These are phyloP conservation scores for Harlomillsia oculata DNA, from an alignment of 1,140 invertebrate species.

Conservation along the genomic window DNA sequence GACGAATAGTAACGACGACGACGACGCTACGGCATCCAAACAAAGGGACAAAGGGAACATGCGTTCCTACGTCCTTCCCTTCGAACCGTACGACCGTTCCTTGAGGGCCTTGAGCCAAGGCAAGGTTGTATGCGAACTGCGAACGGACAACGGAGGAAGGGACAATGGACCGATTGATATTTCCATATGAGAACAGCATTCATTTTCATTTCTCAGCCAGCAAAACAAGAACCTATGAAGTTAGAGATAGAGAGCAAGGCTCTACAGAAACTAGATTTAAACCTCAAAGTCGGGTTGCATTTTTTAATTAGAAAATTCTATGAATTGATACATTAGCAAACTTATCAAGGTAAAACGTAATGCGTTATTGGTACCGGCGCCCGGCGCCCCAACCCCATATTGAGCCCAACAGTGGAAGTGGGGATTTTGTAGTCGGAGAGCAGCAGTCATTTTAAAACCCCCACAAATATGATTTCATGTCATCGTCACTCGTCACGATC, in stretches of 20 bases:
- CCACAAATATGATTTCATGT: too few relatives aligned
- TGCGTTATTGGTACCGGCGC: slow-evolving; percentile 79
- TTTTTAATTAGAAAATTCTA: not conserved
- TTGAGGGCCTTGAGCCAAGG: too few relatives aligned
- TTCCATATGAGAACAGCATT: slow-evolving; percentile 71
- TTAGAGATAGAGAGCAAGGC: slow-evolving; percentile 64
- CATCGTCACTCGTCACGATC: slow-evolving; percentile 60
- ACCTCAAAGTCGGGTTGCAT: slow-evolving; percentile 12
- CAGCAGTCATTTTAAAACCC: slow-evolving; percentile 69
- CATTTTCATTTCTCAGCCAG: too few relatives aligned
- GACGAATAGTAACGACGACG: too few relatives aligned
- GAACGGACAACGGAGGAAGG: too few relatives aligned
- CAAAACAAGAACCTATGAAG: slow-evolving; percentile 65
- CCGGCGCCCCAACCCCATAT: slow-evolving; percentile 69
- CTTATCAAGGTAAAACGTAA: slow-evolving; percentile 45
- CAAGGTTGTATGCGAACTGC: too few relatives aligned
- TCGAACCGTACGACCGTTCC: too few relatives aligned
- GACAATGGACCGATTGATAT: slow-evolving; percentile 29
- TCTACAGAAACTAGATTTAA: slow-evolving; percentile 50
- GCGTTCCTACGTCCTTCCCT: too few relatives aligned
- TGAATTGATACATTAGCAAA: not conserved
- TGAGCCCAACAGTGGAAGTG: not conserved
- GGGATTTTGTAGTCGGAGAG: slow-evolving; percentile 84
- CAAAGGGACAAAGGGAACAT: too few relatives aligned
- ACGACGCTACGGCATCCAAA: too few relatives aligned